Conservation (phyloP, 2,888 invertebrate species). For the Caenorhabditis sulstoni region DNA sequence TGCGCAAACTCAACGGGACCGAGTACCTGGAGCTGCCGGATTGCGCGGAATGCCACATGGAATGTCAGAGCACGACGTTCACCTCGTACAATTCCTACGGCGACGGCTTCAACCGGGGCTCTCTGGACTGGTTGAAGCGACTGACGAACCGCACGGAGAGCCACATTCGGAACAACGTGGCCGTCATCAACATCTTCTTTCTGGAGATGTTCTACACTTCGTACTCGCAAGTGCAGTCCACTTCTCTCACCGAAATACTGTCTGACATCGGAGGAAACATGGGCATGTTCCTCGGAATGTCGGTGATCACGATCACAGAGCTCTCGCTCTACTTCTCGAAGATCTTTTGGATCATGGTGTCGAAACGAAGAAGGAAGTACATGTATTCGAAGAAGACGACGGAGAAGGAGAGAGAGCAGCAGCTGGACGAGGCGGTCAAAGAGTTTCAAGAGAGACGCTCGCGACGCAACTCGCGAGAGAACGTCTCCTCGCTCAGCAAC, state of each 20-base stretch:
- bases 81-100: constrained; percentile 75
- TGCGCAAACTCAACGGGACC: constrained; percentile 41
- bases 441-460: constrained; percentile 56
- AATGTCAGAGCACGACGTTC: constrained; percentile 71
- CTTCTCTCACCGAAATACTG: constrained; percentile 68
- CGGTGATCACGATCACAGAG: constrained; percentile 76
- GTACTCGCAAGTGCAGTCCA: constrained; percentile 74
- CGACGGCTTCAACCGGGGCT: constrained; percentile 71
- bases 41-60: constrained; percentile 66
- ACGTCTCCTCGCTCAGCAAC: constrained; percentile 20
- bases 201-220: constrained; percentile 77
- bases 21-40: constrained; percentile 56
- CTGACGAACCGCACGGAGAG: constrained; percentile 42
- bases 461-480: constrained; percentile 47
- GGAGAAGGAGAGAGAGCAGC: constrained; percentile 56
- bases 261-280: constrained; percentile 80
- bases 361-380: constrained; percentile 67
- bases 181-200: constrained; percentile 76
- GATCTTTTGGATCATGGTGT: constrained; percentile 76
- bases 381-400: constrained; percentile 67
- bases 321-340: constrained; percentile 74
- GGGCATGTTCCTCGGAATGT: constrained; percentile 80
- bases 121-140: constrained; percentile 67
- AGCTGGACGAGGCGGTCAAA: constrained; percentile 56
- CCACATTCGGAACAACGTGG: constrained; percentile 69